Percentiles rank a stretch among this genome's conserved stretches.
Evolutionary conservation across 2,888 invertebrate genomes (phyloP).

Genomic region (Loripinus fragilis): DNA sequence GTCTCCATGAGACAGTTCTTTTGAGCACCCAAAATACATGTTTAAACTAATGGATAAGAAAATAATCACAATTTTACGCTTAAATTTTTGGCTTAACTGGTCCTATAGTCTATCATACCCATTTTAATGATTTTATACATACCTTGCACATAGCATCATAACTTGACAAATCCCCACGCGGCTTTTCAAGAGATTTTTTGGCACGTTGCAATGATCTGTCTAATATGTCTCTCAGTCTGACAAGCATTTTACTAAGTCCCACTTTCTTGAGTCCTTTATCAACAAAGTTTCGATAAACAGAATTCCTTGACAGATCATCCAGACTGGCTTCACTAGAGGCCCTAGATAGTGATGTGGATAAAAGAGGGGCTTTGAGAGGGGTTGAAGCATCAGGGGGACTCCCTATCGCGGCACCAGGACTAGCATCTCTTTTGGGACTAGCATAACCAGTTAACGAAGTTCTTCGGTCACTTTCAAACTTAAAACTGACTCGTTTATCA

Average conservation of each 20-base stretch:
- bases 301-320: slow-evolving; percentile 69
- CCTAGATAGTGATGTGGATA: slow-evolving; percentile 68
- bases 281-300: slow-evolving; percentile 88
- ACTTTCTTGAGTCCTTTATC: slow-evolving; percentile 94
- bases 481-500: slow-evolving; percentile 55
- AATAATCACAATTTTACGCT: too few species aligned
- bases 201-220: slow-evolving; percentile 81
- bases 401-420: slow-evolving; percentile 56
- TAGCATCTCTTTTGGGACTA: slow-evolving; percentile 62
- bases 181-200: slow-evolving; percentile 77
- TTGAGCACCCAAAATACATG: too few species aligned
- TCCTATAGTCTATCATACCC: too few species aligned
- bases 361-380: slow-evolving; percentile 55
- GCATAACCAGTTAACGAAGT: slow-evolving; percentile 26
- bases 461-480: slow-evolving; percentile 39
- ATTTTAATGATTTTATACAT: too few species aligned
- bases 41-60: too few species aligned
- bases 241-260: slow-evolving; percentile 91
- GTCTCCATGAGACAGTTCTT: too few species aligned
- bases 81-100: too few species aligned
- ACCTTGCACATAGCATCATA: slow-evolving; percentile 26
- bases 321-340: slow-evolving; percentile 78
- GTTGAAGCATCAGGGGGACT: slow-evolving; percentile 70
- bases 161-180: slow-evolving; percentile 36
- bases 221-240: slow-evolving; percentile 87